Evolutionary conservation across 2,797 vertebrate genomes (phyloP), one percentile per base, ranked within the genome.

Genomic region (Semaprochilodus insignis): DNA sequence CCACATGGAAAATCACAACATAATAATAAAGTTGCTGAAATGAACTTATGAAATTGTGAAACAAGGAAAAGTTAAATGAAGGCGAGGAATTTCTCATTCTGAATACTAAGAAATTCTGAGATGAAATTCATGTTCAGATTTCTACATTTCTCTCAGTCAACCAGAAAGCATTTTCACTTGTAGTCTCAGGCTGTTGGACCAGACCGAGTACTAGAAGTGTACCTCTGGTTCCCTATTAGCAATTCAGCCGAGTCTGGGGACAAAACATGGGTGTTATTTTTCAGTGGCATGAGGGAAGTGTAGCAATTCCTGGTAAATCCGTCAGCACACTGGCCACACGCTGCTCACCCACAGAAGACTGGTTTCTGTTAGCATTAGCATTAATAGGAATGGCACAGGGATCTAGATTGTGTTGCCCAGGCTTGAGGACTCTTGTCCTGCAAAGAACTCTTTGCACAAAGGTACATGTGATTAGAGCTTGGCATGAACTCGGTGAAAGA

Each of bases 381-480:
- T 44, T 27, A 48, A 48, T 13, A 11, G 44, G 10, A 48, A 48
- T 48, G 11, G 44, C 44, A 48, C 44, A 48, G 44, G 10, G 44
- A 13, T 48, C 44, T 48, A 48, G 10, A 48, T 10, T 48, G 10
- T 48, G 44, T 48, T 67, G 78, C 27, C 25, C 51, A 65, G 19
- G 21, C 19, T 14, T 13, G 27, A 21, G 17, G 21, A 55, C 60
- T 27, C 19, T 25, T 36, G 3, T 34, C 3, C 54, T 55, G 1
- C 15, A 0, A 14, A 52, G 4, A 2, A 15, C n/a, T n/a, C 31
- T 31, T 31, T 3, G 15, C 52, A 54, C 52, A 54, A 6, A 54
- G 44, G 44, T 13, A 62, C 48, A 54, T 40, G 83, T 67, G 34
- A 80, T 79, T 65, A 21, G 51, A 59, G 72, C 31, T 57, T 25